phyloP scores from a whole-genome alignment of 2,113 vertebrate species.

The Vicugna pacos region DNA sequence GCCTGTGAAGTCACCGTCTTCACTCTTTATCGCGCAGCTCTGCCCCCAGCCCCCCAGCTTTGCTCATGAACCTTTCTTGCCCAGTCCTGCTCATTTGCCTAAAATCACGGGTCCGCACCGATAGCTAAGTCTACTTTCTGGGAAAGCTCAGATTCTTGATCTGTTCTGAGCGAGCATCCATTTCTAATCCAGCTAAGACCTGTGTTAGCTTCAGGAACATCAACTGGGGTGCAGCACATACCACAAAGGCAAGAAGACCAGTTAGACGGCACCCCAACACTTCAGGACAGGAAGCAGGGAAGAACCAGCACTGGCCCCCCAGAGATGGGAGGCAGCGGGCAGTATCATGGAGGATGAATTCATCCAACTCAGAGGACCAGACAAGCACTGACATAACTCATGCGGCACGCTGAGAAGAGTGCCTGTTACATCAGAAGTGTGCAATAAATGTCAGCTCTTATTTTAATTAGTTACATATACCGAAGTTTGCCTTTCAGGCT shows the following conservation, averaged over 20 bases:
- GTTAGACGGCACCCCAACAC: not conserved
- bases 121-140: not conserved
- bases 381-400: not conserved
- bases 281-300: not conserved
- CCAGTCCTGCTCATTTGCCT: not conserved
- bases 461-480: not conserved
- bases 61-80: not conserved
- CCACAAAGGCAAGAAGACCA: not conserved
- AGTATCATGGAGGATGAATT: not conserved
- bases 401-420: not conserved
- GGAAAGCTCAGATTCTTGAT: not conserved
- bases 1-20: not conserved
- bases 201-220: not conserved
- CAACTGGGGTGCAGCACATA: not conserved
- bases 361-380: not conserved
- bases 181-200: not conserved
- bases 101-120: not conserved
- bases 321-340: not conserved
- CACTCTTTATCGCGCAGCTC: not conserved
- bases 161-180: not conserved
- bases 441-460: not conserved
- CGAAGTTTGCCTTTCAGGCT: not conserved
- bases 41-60: not conserved
- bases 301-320: not conserved
- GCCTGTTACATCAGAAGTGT: not conserved